These are phyloP conservation scores for Ceramica pisi DNA, from an alignment of 2,888 invertebrate genomes.

Conservation along the genomic window DNA sequence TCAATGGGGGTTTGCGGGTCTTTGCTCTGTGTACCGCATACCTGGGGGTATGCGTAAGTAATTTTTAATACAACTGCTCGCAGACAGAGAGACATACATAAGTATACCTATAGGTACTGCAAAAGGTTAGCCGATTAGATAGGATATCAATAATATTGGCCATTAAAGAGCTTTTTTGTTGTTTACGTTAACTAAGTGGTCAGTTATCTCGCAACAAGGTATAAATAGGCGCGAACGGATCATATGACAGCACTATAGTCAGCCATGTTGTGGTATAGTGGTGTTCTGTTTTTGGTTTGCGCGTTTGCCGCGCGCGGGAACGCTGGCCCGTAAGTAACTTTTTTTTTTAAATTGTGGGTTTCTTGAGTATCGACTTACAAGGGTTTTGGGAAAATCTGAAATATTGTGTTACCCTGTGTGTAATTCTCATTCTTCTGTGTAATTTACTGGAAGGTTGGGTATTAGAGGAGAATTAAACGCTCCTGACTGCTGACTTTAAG, in stretches of 20 bases:
- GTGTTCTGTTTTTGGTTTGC: slow-evolving; percentile 20
- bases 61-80: too few species aligned
- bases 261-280: slow-evolving; percentile 45
- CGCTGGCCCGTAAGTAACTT: slow-evolving; percentile 50
- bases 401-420: too few species aligned
- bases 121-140: slow-evolving; percentile 13
- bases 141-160: not conserved
- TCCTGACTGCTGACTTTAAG: too few species aligned
- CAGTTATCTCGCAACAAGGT: slow-evolving; percentile 15
- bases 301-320: slow-evolving; percentile 45
- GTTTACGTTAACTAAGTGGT: slow-evolving; percentile 29
- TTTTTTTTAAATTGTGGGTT: not conserved
- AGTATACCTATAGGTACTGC: not conserved
- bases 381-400: not conserved
- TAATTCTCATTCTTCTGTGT: too few species aligned
- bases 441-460: too few species aligned
- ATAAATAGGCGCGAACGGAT: slow-evolving; percentile 38
- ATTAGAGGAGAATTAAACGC: too few species aligned
- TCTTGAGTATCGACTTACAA: not conserved
- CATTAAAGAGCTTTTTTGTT: slow-evolving; percentile 16
- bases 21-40: too few species aligned
- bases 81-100: not conserved
- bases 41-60: too few species aligned
- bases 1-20: too few species aligned
- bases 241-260: slow-evolving; percentile 4